Evolutionary conservation across 2,888 invertebrate genomes (phyloP).

Genomic region (Bellardia pandia): DNA sequence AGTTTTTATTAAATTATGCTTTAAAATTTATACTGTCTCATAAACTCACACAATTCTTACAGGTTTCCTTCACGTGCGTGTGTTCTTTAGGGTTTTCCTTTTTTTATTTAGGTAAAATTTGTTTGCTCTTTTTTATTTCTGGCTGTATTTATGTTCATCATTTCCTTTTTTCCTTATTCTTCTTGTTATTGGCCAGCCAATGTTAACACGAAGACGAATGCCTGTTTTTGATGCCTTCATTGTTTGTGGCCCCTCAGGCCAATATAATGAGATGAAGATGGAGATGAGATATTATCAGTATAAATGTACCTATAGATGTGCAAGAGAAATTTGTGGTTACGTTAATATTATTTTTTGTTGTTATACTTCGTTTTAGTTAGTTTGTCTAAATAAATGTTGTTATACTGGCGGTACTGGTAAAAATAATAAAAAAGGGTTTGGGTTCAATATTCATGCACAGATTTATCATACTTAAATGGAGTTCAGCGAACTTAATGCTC

Average conservation of each 20-base stretch:
- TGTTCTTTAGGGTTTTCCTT: conserved; percentile 43
- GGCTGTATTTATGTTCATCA: conserved; percentile 4
- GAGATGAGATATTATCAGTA: conserved; percentile 65
- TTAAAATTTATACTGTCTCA: conserved; percentile 35
- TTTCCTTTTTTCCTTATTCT: background rate
- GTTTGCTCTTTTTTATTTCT: conserved; percentile 22
- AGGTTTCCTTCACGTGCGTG: conserved; percentile 15
- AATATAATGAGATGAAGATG: conserved; percentile 66
- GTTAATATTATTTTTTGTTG: conserved; percentile 25
- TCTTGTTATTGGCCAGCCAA: conserved; percentile 3
- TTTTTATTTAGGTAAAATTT: background rate
- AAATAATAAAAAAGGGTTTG: conserved; percentile 52
- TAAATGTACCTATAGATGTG: conserved; percentile 65
- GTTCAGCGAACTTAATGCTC: conserved; percentile 60
- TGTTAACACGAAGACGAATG: conserved; percentile 56
- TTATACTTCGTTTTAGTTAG: background rate
- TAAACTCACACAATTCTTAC: conserved; percentile 53
- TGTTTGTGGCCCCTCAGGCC: conserved; percentile 62
- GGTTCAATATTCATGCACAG: conserved; percentile 60
- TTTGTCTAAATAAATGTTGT: conserved; percentile 18
- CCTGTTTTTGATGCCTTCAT: conserved; percentile 69
- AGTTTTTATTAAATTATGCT: conserved; percentile 18
- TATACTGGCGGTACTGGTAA: conserved; percentile 7
- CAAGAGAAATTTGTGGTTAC: conserved; percentile 70
- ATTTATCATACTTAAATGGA: conserved; percentile 57